These are phyloP conservation scores for Umimayanthus kanabou DNA, from an alignment of 92 coral and sea anemone species.

Conservation along the genomic window DNA sequence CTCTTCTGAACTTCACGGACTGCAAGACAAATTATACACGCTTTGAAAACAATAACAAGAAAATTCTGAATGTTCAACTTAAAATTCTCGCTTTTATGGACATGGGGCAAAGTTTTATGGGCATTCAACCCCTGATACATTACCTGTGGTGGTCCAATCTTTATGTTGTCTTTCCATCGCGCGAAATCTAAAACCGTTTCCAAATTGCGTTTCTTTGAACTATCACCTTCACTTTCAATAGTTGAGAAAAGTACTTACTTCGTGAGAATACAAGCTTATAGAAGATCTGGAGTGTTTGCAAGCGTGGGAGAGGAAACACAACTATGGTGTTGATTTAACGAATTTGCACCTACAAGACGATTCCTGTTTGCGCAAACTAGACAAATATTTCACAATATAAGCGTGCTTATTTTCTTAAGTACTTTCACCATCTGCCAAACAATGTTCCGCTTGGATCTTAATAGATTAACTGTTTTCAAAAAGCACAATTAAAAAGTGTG, in stretches of 20 bases:
- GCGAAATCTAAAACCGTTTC: neutral
- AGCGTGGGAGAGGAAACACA: neutral
- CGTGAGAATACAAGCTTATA: neutral
- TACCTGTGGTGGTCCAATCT: slow-evolving; percentile 38
- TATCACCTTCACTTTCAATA: neutral
- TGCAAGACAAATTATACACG: slow-evolving; percentile 17
- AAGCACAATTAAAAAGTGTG: neutral
- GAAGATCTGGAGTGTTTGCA: neutral
- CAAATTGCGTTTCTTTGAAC: neutral
- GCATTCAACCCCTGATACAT: neutral
- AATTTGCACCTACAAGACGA: neutral
- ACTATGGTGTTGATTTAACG: neutral
- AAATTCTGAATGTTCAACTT: neutral
- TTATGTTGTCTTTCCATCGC: slow-evolving; percentile 19
- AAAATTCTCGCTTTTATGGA: neutral
- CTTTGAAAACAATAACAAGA: neutral
- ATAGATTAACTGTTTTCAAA: slow-evolving; percentile 13
- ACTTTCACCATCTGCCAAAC: neutral
- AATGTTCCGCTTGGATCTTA: neutral
- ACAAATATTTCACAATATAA: neutral
- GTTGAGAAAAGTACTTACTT: neutral
- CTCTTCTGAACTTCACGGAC: slow-evolving; percentile 70
- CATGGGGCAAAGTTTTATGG: neutral
- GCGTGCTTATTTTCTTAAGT: slow-evolving; percentile 8
- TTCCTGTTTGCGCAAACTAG: neutral